Percentiles rank a stretch among this genome's conserved stretches.
Conservation (phyloP, 2,888 invertebrate genomes). For the Volucella bombylans region DNA sequence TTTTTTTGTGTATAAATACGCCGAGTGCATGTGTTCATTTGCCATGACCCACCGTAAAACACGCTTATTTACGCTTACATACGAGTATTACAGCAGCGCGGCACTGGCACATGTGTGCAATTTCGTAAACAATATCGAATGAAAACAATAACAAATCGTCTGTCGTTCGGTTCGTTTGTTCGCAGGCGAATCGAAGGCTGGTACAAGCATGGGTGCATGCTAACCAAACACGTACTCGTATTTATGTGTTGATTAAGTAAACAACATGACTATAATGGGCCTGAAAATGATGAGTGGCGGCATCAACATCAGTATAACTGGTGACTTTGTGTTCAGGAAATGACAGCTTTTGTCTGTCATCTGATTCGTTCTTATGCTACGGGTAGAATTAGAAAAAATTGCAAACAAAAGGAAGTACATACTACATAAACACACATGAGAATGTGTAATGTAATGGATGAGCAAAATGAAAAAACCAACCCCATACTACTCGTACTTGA, state of each 20-base stretch:
- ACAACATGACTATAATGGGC: slow-evolving; percentile 43
- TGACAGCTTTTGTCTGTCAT: slow-evolving; percentile 48
- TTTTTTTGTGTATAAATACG: slow-evolving; percentile 23
- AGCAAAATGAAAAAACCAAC: no score
- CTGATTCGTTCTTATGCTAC: not conserved
- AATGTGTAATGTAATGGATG: no score
- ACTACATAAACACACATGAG: no score
- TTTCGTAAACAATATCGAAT: slow-evolving; percentile 56
- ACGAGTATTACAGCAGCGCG: not conserved
- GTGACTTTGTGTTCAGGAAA: slow-evolving; percentile 3
- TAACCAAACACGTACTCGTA: not conserved
- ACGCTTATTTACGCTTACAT: slow-evolving; percentile 37
- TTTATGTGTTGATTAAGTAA: slow-evolving; percentile 38
- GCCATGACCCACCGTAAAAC: slow-evolving; percentile 60
- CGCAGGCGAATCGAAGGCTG: not conserved
- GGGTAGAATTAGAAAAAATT: not conserved
- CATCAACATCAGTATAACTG: not conserved
- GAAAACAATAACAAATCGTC: slow-evolving; percentile 44
- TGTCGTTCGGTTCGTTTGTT: slow-evolving; percentile 28
- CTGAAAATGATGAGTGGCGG: slow-evolving; percentile 25
- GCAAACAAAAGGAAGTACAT: slow-evolving; percentile 2
- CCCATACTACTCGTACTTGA: no score
- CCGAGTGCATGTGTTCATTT: slow-evolving; percentile 31
- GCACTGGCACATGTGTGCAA: slow-evolving; percentile 32
- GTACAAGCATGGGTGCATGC: not conserved